These are phyloP conservation scores for Eumacrocentrus americanus DNA, from an alignment of 2,888 invertebrate species.

Conservation along the genomic window DNA sequence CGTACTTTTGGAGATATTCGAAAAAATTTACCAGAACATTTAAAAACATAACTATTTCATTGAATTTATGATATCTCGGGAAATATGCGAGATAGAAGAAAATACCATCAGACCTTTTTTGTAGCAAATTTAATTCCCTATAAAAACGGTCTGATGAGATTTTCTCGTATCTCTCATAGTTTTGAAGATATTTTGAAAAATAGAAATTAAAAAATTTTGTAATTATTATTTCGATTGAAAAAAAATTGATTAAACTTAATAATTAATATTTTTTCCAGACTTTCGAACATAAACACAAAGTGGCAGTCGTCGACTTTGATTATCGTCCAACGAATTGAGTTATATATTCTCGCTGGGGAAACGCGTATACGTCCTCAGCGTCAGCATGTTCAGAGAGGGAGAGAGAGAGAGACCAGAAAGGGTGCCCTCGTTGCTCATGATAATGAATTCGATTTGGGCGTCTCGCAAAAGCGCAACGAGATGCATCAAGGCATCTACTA, in stretches of 20 bases:
- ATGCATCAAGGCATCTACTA: slow-evolving; percentile 33
- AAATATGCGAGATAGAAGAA: too few relatives aligned
- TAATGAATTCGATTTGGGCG: slow-evolving; percentile 60
- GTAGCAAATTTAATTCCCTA: too few relatives aligned
- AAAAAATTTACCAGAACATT: background rate
- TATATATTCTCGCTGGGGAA: slow-evolving; percentile 11
- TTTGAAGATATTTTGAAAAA: too few relatives aligned
- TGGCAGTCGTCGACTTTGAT: slow-evolving; percentile 22
- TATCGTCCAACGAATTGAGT: slow-evolving; percentile 26
- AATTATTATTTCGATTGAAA: background rate
- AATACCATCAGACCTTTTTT: too few relatives aligned
- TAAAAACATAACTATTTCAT: too few relatives aligned
- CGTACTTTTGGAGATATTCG: too few relatives aligned
- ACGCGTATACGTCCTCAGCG: slow-evolving; percentile 4
- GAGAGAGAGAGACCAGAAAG: slow-evolving; percentile 2
- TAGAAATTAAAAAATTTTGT: background rate
- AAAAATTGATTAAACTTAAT: background rate
- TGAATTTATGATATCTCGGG: too few relatives aligned
- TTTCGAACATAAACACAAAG: slow-evolving; percentile 6
- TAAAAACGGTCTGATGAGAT: too few relatives aligned
- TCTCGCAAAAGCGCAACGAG: slow-evolving; percentile 59
- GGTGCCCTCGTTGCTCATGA: slow-evolving; percentile 40
- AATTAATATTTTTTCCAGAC: background rate
- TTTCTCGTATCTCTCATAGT: too few relatives aligned
- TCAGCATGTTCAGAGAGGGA: background rate